Conservation (phyloP, 1,140 invertebrate genomes). For the Drosophila baimaii region DNA sequence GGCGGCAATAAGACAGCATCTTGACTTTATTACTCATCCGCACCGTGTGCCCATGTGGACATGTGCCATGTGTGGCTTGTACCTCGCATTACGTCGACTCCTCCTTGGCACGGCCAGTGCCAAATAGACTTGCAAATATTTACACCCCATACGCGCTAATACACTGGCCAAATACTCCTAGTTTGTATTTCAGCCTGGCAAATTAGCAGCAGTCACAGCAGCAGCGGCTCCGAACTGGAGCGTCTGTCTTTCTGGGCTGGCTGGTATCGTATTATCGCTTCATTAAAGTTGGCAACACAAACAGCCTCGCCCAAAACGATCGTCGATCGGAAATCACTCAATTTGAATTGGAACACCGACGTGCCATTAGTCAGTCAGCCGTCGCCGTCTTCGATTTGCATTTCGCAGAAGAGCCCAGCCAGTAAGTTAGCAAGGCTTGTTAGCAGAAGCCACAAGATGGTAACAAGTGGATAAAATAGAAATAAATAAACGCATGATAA, state of each 20-base stretch:
- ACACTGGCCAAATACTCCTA: conserved; percentile 61
- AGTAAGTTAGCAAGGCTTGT: neutral
- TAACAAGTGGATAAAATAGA: neutral
- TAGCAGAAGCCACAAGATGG: neutral
- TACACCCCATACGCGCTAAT: conserved; percentile 48
- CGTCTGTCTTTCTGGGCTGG: conserved; percentile 9
- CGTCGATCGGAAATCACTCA: conserved; percentile 20
- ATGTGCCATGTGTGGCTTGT: neutral
- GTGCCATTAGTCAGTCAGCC: conserved; percentile 24
- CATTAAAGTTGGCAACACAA: conserved; percentile 55
- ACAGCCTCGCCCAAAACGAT: conserved; percentile 31
- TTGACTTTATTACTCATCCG: conserved; percentile 82
- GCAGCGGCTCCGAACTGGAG: conserved; percentile 36
- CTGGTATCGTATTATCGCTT: conserved; percentile 58
- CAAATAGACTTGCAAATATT: conserved; percentile 70
- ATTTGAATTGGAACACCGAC: conserved; percentile 27
- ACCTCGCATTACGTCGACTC: conserved; percentile 7
- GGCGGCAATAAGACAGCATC: conserved; percentile 40
- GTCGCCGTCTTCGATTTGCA: conserved; percentile 12
- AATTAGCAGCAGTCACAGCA: conserved; percentile 33
- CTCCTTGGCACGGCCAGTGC: conserved; percentile 69
- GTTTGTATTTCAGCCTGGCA: conserved; percentile 43
- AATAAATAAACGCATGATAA: neutral
- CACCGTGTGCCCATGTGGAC: conserved; percentile 36
- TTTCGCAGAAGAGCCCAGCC: conserved; percentile 2